A percentile compares a stretch with the other conserved stretches of the same genome.
phyloP scores from a whole-genome alignment of 2,113 vertebrate genomes.

The Falco punctatus region DNA sequence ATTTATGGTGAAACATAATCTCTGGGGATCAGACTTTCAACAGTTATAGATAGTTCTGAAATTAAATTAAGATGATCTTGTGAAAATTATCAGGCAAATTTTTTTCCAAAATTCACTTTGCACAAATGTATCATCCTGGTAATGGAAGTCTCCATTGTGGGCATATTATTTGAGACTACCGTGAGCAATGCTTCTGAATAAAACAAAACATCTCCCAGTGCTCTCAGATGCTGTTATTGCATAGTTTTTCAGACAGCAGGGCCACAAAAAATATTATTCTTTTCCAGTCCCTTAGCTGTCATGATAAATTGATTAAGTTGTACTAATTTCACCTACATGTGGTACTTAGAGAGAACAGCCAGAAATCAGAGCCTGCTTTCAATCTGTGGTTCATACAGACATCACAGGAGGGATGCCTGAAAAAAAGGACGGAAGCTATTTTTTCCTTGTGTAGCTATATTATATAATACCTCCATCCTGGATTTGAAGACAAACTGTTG shows the following conservation, averaged over 20 bases:
- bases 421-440: neutral
- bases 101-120: slow-evolving; percentile 23
- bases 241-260: neutral
- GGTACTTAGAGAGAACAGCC: neutral
- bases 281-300: neutral
- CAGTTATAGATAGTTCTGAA: neutral
- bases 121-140: neutral
- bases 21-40: neutral
- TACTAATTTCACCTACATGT: neutral
- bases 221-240: neutral
- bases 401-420: neutral
- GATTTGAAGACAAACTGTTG: neutral
- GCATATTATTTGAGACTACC: neutral
- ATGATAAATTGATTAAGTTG: slow-evolving; percentile 10
- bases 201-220: neutral
- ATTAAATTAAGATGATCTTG: neutral
- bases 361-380: slow-evolving; percentile 24
- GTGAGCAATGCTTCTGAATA: neutral
- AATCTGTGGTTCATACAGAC: neutral
- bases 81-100: neutral
- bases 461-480: neutral
- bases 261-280: neutral
- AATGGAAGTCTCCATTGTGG: neutral
- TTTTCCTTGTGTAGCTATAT: neutral
- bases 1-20: slow-evolving; percentile 12